Evolutionary conservation across 2,113 vertebrate genomes (phyloP), one percentile per base, ranked within the genome.

Genomic region (Athene cunicularia): DNA sequence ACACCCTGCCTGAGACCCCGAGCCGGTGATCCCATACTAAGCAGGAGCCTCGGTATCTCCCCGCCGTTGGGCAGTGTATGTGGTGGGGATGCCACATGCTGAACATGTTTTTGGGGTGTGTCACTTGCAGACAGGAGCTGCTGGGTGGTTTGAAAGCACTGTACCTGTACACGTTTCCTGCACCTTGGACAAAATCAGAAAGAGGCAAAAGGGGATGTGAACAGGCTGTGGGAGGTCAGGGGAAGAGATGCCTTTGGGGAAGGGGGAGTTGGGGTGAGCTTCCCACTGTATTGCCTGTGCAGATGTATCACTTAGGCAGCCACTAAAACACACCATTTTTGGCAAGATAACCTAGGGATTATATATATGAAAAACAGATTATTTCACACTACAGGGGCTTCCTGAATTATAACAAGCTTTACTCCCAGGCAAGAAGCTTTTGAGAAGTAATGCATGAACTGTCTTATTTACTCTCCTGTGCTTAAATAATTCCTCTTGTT

Each of bases 81-180:
- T 56, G 52, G 6, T 41, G 45, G 55, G 45, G 33, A 43, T 73
- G 52, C 27, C 70, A 85, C 43, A 67, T 6, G 24, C 27, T 55
- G n/a, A 52, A 35, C 3, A 1, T 59, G 20, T 7, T 86, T 52
- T 86, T 1, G 8, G 37, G 28, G 9, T 33, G 23, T 43, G 2
- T 80, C 59, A 20, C 66, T 59, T 73, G 72, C 33, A 76, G 49
- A 13, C 21, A 23, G 4, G 12, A 63, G 33, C 37, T 77, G 39
- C 63, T 55, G 19, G 9, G 35, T 59, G 39, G 3, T 76, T 66
- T 80, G 83, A 43, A 64, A 88, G 30, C 30, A 35, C 17, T 0
- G 0, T 33, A 11, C 32, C 13, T 1, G 0, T 60, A 19, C 32
- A 11, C 19, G 9, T 82, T 72, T 32, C 43, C 71, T 59, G 37